These are phyloP conservation scores for Lagorchestes hirsutus DNA, from an alignment of 2,797 vertebrate species.

Conservation along the genomic window DNA sequence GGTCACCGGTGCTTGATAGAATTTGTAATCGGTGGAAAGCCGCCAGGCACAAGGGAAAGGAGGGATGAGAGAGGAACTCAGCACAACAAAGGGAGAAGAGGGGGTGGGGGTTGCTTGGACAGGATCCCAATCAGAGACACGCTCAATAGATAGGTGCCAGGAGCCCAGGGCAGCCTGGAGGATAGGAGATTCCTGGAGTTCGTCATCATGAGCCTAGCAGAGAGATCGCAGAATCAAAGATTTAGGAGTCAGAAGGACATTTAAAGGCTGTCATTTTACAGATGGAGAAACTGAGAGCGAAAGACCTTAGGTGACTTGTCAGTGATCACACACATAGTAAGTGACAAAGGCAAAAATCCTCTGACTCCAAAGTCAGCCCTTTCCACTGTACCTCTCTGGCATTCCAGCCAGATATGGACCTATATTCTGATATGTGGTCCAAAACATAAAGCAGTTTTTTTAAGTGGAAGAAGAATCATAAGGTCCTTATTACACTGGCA, in stretches of 20 bases:
- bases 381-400: not conserved
- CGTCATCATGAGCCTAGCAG: not conserved
- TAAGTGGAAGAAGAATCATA: not conserved
- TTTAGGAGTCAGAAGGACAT: not conserved
- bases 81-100: slow-evolving; percentile 68
- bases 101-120: not conserved
- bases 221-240: not conserved
- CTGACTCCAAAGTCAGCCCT: not conserved
- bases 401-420: not conserved
- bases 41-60: slow-evolving; percentile 61
- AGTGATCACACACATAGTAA: not conserved
- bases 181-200: not conserved
- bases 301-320: not conserved
- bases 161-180: not conserved
- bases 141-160: not conserved
- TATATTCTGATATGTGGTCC: not conserved
- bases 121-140: not conserved
- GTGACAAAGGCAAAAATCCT: not conserved
- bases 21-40: slow-evolving; percentile 77
- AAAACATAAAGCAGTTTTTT: not conserved
- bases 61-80: slow-evolving; percentile 45
- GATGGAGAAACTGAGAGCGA: not conserved
- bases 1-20: slow-evolving; percentile 80
- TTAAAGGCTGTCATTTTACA: not conserved
- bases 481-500: not conserved